Evolutionary conservation across 2,888 invertebrate species (phyloP).

Genomic region (Meliscaeva auricollis): DNA sequence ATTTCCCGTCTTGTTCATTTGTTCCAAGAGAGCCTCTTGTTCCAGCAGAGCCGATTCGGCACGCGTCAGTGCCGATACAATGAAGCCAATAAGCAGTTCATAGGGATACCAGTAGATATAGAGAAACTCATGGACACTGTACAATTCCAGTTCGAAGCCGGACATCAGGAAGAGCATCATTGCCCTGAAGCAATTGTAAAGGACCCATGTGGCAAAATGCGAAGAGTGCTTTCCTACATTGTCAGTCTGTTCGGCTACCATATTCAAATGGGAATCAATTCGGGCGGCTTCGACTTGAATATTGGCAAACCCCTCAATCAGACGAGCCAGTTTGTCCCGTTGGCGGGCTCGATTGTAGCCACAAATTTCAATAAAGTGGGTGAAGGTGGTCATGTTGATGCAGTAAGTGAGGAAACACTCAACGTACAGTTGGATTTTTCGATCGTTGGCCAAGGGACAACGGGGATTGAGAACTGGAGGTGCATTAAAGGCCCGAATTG

Average conservation of each 20-base stretch:
- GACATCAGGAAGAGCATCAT: constrained; percentile 97
- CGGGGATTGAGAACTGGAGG: constrained; percentile 94
- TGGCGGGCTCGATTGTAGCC: constrained; percentile 98
- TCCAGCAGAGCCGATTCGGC: constrained; percentile 94
- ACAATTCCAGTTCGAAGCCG: constrained; percentile 97
- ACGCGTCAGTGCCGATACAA: constrained; percentile 94
- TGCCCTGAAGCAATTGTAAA: constrained; percentile 95
- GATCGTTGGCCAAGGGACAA: constrained; percentile 85
- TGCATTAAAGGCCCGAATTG: constrained; percentile 93
- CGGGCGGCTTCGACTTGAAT: constrained; percentile 95
- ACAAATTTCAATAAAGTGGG: constrained; percentile 93
- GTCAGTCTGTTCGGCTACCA: constrained; percentile 87
- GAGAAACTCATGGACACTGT: constrained; percentile 97
- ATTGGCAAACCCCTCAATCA: constrained; percentile 93
- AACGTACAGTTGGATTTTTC: constrained; percentile 91
- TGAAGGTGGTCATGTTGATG: constrained; percentile 90
- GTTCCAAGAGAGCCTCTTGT: constrained; percentile 87
- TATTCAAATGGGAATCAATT: constrained; percentile 93
- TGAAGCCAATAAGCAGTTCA: constrained; percentile 97
- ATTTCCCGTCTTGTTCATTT: constrained; percentile 79
- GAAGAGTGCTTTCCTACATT: constrained; percentile 85
- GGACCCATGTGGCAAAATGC: constrained; percentile 91
- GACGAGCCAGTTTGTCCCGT: constrained; percentile 94
- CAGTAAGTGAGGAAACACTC: constrained; percentile 95
- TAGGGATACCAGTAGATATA: constrained; percentile 98